These are phyloP conservation scores for Cynaeus angustus DNA, from an alignment of 2,888 invertebrate genomes.

Conservation along the genomic window DNA sequence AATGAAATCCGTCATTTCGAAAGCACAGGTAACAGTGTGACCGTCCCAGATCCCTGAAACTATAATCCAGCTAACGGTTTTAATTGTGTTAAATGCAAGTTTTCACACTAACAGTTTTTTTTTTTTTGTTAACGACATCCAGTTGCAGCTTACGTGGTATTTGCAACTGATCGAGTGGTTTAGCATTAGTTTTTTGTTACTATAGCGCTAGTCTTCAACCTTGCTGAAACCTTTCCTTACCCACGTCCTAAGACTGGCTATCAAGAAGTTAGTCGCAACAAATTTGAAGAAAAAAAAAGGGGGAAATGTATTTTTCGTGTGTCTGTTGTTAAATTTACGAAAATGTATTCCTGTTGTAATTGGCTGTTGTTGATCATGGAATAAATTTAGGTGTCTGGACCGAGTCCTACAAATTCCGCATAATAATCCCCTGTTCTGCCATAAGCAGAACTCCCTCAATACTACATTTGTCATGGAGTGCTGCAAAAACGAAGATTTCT, in stretches of 20 bases:
- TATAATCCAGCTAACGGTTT: conserved; percentile 49
- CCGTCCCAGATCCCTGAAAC: conserved; percentile 34
- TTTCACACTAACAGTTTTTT: conserved; percentile 50
- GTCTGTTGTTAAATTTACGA: conserved; percentile 65
- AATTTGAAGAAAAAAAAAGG: conserved; percentile 11
- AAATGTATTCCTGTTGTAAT: conserved; percentile 34
- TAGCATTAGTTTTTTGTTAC: conserved; percentile 64
- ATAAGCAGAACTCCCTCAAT: conserved; percentile 83
- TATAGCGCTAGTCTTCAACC: conserved; percentile 67
- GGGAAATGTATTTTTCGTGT: conserved; percentile 16
- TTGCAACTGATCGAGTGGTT: conserved; percentile 38
- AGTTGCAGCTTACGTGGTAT: conserved; percentile 20
- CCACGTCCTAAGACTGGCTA: conserved; percentile 50
- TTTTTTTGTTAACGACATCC: conserved; percentile 27
- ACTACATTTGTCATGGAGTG: conserved; percentile 86
- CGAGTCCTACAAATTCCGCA: conserved; percentile 82
- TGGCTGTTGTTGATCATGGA: conserved; percentile 75
- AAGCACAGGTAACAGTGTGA: conserved; percentile 62
- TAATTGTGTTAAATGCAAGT: conserved; percentile 49
- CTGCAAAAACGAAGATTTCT: conserved; percentile 84
- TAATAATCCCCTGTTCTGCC: conserved; percentile 88
- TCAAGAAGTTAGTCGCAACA: conserved; percentile 31
- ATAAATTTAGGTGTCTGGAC: conserved; percentile 83
- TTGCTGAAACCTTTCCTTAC: conserved; percentile 3
- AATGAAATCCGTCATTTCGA: conserved; percentile 48